A percentile compares a stretch with the other conserved stretches of the same genome.
These are phyloP conservation scores for Drosophila aff. DNA, from an alignment of 1,140 invertebrate genomes.

Conservation along the genomic window DNA sequence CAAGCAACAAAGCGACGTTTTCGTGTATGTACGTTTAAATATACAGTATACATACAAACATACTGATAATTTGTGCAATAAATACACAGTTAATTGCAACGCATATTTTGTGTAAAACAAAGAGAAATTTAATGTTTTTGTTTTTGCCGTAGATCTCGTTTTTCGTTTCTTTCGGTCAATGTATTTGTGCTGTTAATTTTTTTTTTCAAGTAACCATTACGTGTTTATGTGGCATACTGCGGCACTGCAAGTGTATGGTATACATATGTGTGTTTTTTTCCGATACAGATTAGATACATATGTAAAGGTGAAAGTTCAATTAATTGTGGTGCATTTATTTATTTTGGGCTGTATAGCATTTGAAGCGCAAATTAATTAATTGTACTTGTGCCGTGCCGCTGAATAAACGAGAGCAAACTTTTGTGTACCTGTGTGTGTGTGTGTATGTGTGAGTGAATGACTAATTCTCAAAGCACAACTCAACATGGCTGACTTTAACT, in stretches of 20 bases:
- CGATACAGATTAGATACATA: slow-evolving; percentile 8
- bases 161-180: slow-evolving; percentile 11
- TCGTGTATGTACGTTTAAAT: slow-evolving; percentile 11
- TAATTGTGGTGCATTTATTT: slow-evolving; percentile 10
- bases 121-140: slow-evolving; percentile 17
- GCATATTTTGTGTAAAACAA: slow-evolving; percentile 17
- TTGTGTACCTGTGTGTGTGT: slow-evolving; percentile 34
- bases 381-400: slow-evolving; percentile 16
- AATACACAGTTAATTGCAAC: slow-evolving; percentile 13
- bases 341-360: slow-evolving; percentile 1
- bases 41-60: not conserved
- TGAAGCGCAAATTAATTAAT: slow-evolving; percentile 21
- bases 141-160: slow-evolving; percentile 8
- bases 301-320: slow-evolving; percentile 15
- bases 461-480: slow-evolving; percentile 76
- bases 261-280: slow-evolving; percentile 17
- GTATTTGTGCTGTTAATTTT: slow-evolving; percentile 13
- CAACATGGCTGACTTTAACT: slow-evolving; percentile 76
- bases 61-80: slow-evolving; percentile 19
- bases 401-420: slow-evolving; percentile 54
- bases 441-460: slow-evolving; percentile 35
- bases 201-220: slow-evolving; percentile 17
- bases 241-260: slow-evolving; percentile 9
- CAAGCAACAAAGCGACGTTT: slow-evolving; percentile 23
- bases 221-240: slow-evolving; percentile 77